Evolutionary conservation across 2,888 invertebrate genomes (phyloP).

Genomic region (Tubulanus polymorphus): DNA sequence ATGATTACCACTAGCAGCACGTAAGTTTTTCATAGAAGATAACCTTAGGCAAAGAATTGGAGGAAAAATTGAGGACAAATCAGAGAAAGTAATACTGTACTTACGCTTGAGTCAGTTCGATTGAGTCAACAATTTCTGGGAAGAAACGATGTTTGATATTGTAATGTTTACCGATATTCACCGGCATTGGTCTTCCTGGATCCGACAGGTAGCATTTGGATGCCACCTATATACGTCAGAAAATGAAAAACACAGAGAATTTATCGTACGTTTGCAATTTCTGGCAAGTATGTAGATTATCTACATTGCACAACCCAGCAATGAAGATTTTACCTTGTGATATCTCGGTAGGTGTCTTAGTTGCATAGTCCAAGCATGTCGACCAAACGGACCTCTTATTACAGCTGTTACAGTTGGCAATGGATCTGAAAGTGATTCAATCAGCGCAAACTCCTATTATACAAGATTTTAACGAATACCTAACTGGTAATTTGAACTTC

Average conservation of each 20-base stretch:
- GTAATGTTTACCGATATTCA: slow-evolving; percentile 65
- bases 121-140: slow-evolving; percentile 74
- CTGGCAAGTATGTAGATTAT: neutral
- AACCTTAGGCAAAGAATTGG: slow-evolving; percentile 4
- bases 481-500: neutral
- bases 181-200: slow-evolving; percentile 69
- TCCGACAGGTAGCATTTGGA: slow-evolving; percentile 41
- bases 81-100: no score
- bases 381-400: slow-evolving; percentile 87
- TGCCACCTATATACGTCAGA: slow-evolving; percentile 19
- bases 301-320: neutral
- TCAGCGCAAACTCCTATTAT: neutral
- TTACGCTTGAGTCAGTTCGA: slow-evolving; percentile 77
- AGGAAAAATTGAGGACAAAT: no score
- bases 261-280: neutral
- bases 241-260: neutral
- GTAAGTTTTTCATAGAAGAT: neutral
- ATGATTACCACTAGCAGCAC: no score
- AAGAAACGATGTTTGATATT: slow-evolving; percentile 72
- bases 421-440: slow-evolving; percentile 64
- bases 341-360: slow-evolving; percentile 81
- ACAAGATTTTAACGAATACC: neutral
- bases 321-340: slow-evolving; percentile 34
- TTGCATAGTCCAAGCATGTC: slow-evolving; percentile 76
- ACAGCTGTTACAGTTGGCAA: slow-evolving; percentile 87